Base-by-base conservation (phyloP, 2,113 vertebrate species). In the Callorhinus ursinus region DNA sequence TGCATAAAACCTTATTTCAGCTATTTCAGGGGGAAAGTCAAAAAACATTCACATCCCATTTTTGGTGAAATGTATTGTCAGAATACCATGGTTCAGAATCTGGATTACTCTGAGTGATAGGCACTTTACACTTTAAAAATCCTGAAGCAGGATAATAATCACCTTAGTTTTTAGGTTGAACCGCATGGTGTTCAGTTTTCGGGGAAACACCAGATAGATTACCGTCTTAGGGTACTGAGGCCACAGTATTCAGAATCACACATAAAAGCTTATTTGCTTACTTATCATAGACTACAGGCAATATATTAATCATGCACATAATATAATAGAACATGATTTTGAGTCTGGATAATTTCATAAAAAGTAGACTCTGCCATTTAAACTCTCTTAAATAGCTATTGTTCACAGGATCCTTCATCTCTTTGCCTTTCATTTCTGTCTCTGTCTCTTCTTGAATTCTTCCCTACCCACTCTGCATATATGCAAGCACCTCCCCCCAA, bases 1-100 rank as follows among this genome's bases (percentile, higher is more conserved):
- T 79, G 53, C 57, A 72, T 93, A 85, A 92, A 96, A 74, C 18
- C 15, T 97, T 63, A 90, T 72, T 95, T 76, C 14, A 88, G 67
- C 49, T 81, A 67, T 67, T 61, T 49, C 59, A 88, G 69, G 95
- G 39, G 24, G 19, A 79, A 92, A 97, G 65, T 55, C 2, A 91
- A 94, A 97, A 91, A 85, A 84, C 49, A 39, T 31, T 79, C 61
- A 71, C 2, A 80, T 72, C 19, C 33, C 59, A 81, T 88, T 96
- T 88, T 86, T 76, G 36, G 26, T 87, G 79, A 96, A 89, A 59
- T 19, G 9, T 61, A 88, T 12, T 94, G 46, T 77, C 80, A 86
- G 82, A 36, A n/a, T 26, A 89, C 5, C 13, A 72, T 49, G 36
- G 57, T 61, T 84, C 36, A 76, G n/a, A 57, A 77, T 81, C 55